phyloP scores from a whole-genome alignment of 2,113 vertebrate genomes.

The Equus quagga region DNA sequence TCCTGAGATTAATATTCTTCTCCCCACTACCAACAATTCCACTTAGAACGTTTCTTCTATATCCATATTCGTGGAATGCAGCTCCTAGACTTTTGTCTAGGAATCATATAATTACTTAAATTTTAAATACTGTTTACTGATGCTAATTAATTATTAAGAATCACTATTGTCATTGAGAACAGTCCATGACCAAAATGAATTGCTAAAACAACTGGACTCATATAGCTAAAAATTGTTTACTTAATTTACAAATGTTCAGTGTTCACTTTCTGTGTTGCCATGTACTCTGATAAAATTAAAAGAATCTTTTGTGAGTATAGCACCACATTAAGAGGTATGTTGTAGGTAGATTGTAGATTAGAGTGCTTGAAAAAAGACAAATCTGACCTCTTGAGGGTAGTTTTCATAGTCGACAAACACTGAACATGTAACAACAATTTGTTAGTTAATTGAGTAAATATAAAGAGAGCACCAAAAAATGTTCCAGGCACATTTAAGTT shows the following conservation, averaged over 20 bases:
- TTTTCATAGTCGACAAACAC: not conserved
- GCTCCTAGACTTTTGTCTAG: not conserved
- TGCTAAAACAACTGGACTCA: not conserved
- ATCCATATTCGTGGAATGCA: not conserved
- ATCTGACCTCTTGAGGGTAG: not conserved
- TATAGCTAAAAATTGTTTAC: not conserved
- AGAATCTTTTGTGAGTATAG: not conserved
- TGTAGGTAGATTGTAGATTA: not conserved
- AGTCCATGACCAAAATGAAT: not conserved
- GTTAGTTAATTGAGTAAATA: not conserved
- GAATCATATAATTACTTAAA: not conserved
- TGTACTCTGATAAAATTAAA: not conserved
- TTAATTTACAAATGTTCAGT: not conserved
- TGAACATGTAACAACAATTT: not conserved
- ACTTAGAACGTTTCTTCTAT: not conserved
- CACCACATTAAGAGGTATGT: not conserved
- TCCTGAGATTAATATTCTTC: not conserved
- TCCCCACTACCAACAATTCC: not conserved
- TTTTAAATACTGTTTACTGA: not conserved
- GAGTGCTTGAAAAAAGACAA: not conserved
- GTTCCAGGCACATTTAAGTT: not conserved
- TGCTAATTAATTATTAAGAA: not conserved
- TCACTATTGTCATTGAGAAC: not conserved
- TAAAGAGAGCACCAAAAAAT: not conserved
- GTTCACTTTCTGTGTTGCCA: not conserved